phyloP scores from a whole-genome alignment of 2,797 vertebrate genomes.

The Sitta carolinensis region DNA sequence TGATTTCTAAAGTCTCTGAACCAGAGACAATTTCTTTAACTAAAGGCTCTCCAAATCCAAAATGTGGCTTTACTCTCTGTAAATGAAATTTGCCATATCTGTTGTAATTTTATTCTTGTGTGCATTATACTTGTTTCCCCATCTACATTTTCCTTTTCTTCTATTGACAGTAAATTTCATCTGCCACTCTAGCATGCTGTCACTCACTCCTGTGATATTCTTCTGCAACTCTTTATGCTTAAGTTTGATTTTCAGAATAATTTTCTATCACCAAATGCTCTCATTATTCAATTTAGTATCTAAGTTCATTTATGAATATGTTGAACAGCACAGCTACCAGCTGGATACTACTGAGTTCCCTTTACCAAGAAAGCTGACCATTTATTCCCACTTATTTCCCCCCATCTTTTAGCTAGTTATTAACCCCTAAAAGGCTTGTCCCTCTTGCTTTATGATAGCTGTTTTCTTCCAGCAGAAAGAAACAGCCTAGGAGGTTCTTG shows the following conservation, averaged over 20 bases:
- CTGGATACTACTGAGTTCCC: constrained; percentile 29
- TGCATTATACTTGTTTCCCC: constrained; percentile 52
- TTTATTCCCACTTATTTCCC: constrained; percentile 25
- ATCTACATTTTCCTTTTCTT: constrained; percentile 56
- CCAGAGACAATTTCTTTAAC: neutral
- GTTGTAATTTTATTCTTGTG: constrained; percentile 36
- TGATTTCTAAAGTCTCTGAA: neutral
- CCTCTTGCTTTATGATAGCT: neutral
- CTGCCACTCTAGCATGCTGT: constrained; percentile 62
- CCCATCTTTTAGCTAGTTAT: constrained; percentile 16
- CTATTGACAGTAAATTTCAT: constrained; percentile 68
- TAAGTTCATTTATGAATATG: constrained; percentile 51
- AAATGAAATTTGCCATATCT: constrained; percentile 21
- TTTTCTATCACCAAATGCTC: constrained; percentile 57
- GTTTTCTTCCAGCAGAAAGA: neutral
- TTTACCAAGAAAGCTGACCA: constrained; percentile 12
- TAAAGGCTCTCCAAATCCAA: neutral
- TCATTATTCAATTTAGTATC: constrained; percentile 60
- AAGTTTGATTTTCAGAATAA: constrained; percentile 60
- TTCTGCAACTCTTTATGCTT: constrained; percentile 36
- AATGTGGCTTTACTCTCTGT: neutral
- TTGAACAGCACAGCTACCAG: constrained; percentile 50
- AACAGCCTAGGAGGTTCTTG: neutral
- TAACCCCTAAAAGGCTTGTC: neutral
- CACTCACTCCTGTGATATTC: constrained; percentile 52